A percentile compares a stretch with the other conserved stretches of the same genome.
Evolutionary conservation across 2,113 vertebrate genomes (phyloP).

Genomic region (Boulengeromyrus knoepffleri): DNA sequence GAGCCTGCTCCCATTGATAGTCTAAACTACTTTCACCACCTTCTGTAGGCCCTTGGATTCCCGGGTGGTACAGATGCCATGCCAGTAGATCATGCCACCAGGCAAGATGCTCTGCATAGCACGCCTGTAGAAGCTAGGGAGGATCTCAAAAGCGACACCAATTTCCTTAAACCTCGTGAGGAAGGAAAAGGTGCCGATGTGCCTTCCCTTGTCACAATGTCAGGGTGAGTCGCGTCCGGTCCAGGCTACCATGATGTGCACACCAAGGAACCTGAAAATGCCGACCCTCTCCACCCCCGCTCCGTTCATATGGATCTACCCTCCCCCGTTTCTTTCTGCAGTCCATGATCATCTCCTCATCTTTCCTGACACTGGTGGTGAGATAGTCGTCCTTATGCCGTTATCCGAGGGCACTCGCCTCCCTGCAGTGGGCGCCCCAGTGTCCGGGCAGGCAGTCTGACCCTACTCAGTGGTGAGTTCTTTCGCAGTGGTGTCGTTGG

Average conservation of each 20-base stretch:
- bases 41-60: neutral
- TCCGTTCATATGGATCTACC: neutral
- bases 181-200: neutral
- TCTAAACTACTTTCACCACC: neutral
- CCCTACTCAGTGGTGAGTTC: neutral
- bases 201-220: neutral
- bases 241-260: neutral
- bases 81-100: neutral
- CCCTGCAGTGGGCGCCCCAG: neutral
- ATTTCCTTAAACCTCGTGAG: neutral
- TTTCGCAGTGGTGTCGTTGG: neutral
- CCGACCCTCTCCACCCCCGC: neutral
- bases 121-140: neutral
- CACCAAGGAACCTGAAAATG: neutral
- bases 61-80: neutral
- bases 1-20: neutral
- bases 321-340: neutral
- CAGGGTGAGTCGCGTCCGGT: neutral
- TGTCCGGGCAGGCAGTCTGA: neutral
- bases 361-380: neutral
- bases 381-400: neutral
- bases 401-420: neutral
- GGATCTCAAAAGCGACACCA: neutral
- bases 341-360: neutral
- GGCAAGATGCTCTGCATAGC: neutral